Base-by-base conservation (phyloP, 2,113 vertebrate genomes). In the Brachypteracias leptosomus region DNA sequence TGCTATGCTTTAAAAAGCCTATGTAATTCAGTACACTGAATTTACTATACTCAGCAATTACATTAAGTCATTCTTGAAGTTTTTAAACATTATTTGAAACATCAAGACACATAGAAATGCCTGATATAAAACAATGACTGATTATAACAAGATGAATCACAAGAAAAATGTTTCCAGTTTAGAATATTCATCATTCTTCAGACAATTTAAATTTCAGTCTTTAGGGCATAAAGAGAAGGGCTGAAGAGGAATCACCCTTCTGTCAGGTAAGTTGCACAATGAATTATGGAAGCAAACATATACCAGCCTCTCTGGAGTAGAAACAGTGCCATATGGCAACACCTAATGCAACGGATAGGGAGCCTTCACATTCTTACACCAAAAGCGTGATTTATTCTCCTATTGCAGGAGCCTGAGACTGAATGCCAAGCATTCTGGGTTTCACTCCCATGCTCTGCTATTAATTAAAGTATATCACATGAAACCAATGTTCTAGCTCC, bases 241-340 rank as follows among this genome's bases (percentile, higher is more conserved):
- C 55, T 92, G 86, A 87, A 90, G 66, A 82, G 66, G 74, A 94
- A 93, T 68, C 85, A 65, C 83, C 62, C 86, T 93, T 90, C 80
- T 94, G 76, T 57, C 93, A 96, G 95, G 92, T 96, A 96, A 88
- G 70, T 7, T 92, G 73, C 90, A 94, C 92, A 86, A 75, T 22
- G 80, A 92, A 40, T 95, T 96, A 85, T 38, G 66, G 94, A 93
- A 92, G 73, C 80, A 92, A 95, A 93, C 95, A 94, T 96, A 93
- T 86, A 92, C 61, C 61, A 92, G 90, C 54, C 51, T 95, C 82
- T 84, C 77, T 83, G 40, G 84, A 93, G 88, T 35, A 94, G 79
- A 95, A 94, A 92, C 77, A 89, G 80, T 51, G 70, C 92, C 96
- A 96, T 94, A 96, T 95, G 93, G 96, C 92, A 90, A 70, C 59